Evolutionary conservation across 2,888 invertebrate species (phyloP).

Genomic region (Thera obeliscata): DNA sequence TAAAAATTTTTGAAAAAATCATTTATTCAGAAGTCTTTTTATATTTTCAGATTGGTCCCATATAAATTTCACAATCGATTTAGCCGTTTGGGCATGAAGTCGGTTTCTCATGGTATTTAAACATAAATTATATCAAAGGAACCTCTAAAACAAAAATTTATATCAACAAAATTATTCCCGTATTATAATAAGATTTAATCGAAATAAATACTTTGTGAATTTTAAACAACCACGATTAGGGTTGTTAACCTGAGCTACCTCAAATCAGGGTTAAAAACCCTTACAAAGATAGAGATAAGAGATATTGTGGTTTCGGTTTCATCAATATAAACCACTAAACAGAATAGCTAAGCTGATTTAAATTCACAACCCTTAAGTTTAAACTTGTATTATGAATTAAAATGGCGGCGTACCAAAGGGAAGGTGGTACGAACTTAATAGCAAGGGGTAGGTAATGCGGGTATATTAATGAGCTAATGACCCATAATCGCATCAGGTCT

Average conservation of each 20-base stretch:
- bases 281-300: background rate
- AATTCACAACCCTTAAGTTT: constrained; percentile 30
- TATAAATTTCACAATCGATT: too few species aligned
- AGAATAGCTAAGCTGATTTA: constrained; percentile 2
- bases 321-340: constrained; percentile 3
- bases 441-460: constrained; percentile 20
- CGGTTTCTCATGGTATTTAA: too few species aligned
- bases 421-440: constrained; percentile 38
- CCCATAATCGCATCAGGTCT: constrained; percentile 20
- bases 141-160: too few species aligned
- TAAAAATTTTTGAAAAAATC: too few species aligned
- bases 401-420: constrained; percentile 34
- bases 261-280: background rate
- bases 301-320: background rate
- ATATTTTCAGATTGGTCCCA: too few species aligned
- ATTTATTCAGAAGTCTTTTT: too few species aligned
- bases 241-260: background rate
- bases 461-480: constrained; percentile 36
- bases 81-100: too few species aligned
- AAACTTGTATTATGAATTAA: constrained; percentile 34
- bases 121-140: too few species aligned
- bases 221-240: background rate
- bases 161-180: too few species aligned
- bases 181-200: too few species aligned
- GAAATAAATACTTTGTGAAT: too few species aligned